Conservation (phyloP, 2,888 invertebrate species). For the Drosophila kuntzei region DNA sequence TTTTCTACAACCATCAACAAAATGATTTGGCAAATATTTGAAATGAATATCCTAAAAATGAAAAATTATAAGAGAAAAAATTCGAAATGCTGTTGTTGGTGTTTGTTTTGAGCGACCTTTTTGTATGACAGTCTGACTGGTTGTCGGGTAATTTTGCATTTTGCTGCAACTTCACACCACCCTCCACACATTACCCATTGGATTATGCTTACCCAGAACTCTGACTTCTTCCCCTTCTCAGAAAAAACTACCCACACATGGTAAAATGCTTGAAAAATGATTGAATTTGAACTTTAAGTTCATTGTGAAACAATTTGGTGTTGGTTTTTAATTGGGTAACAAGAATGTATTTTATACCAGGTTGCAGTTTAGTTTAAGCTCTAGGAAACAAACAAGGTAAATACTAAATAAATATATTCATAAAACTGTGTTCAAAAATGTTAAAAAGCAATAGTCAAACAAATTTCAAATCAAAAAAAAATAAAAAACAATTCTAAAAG, state of each 20-base stretch:
- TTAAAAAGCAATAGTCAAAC: slow-evolving; percentile 80
- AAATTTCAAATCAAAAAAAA: slow-evolving; percentile 32
- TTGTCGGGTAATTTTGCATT: slow-evolving; percentile 59
- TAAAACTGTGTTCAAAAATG: slow-evolving; percentile 77
- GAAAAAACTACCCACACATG: slow-evolving; percentile 38
- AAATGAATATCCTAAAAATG: slow-evolving; percentile 9
- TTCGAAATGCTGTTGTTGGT: slow-evolving; percentile 50
- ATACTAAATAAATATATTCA: slow-evolving; percentile 45
- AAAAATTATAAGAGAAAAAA: slow-evolving; percentile 3
- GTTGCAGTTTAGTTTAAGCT: slow-evolving; percentile 73
- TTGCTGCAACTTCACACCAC: slow-evolving; percentile 55
- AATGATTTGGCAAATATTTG: slow-evolving; percentile 27
- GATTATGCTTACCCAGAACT: slow-evolving; percentile 56
- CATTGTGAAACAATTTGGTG: slow-evolving; percentile 63
- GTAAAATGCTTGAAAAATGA: slow-evolving; percentile 43
- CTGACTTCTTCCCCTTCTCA: slow-evolving; percentile 33
- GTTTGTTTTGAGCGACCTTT: slow-evolving; percentile 52
- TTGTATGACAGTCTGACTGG: slow-evolving; percentile 27
- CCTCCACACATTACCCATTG: slow-evolving; percentile 52
- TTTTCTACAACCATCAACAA: slow-evolving; percentile 55
- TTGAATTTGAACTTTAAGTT: slow-evolving; percentile 35
- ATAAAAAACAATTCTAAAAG: slow-evolving; percentile 56
- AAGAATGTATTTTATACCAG: slow-evolving; percentile 37
- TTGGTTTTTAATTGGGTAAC: slow-evolving; percentile 60
- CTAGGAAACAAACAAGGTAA: slow-evolving; percentile 65